Evolutionary conservation across 1,140 invertebrate genomes (phyloP).

Genomic region (Drosophila leontia): DNA sequence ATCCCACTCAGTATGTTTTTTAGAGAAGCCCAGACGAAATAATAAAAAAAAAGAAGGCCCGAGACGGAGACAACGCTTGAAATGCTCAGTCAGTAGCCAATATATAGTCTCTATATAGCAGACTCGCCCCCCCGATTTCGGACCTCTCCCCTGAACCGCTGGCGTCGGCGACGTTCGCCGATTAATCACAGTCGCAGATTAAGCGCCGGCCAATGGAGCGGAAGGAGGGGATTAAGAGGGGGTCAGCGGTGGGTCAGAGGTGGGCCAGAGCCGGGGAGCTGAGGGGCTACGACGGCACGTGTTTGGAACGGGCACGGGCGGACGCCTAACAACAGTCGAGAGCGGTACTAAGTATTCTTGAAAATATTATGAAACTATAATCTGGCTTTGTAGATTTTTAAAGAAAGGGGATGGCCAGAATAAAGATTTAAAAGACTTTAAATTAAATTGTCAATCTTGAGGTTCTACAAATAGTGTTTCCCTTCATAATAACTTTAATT

Average conservation of each 20-base stretch:
- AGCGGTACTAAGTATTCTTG: background rate
- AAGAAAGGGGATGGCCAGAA: background rate
- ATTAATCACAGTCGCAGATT: constrained; percentile 81
- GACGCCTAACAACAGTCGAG: constrained; percentile 35
- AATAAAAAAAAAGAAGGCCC: constrained; percentile 22
- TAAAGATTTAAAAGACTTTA: background rate
- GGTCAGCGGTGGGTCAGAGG: constrained; percentile 8
- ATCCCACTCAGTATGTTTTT: constrained; percentile 68
- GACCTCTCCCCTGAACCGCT: constrained; percentile 20
- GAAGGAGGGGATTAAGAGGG: constrained; percentile 7
- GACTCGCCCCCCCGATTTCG: background rate
- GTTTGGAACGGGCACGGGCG: constrained; percentile 7
- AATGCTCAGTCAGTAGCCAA: constrained; percentile 69
- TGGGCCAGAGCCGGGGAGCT: constrained; percentile 2
- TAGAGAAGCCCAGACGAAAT: constrained; percentile 47
- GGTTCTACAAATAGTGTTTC: background rate
- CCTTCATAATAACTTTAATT: background rate
- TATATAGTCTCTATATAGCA: constrained; percentile 14
- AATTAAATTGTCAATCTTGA: background rate
- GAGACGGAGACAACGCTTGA: constrained; percentile 56
- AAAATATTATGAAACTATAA: background rate
- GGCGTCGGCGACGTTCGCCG: constrained; percentile 63
- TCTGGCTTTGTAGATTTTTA: background rate
- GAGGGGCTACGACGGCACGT: constrained; percentile 26
- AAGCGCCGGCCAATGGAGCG: constrained; percentile 59